Percentiles rank a stretch among this genome's conserved stretches.
Evolutionary conservation across 2,888 invertebrate species (phyloP).

Genomic region (Syrphus vitripennis): DNA sequence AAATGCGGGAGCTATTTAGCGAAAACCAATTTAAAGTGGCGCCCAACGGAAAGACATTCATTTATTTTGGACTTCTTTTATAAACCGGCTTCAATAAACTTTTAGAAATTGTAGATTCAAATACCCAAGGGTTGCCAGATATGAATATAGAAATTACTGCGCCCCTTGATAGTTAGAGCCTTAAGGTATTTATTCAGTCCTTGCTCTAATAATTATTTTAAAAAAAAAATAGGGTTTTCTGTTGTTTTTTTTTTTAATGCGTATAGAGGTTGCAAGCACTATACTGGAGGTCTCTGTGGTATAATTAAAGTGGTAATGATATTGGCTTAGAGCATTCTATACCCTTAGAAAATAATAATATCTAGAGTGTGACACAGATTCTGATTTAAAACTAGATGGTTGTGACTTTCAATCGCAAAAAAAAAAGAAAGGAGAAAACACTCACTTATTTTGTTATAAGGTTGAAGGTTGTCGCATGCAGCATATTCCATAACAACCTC

Average conservation of each 20-base stretch:
- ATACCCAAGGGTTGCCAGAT: too few relatives aligned
- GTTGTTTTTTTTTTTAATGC: not conserved
- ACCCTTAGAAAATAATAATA: constrained; percentile 7
- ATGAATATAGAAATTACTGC: not conserved
- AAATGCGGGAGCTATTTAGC: too few relatives aligned
- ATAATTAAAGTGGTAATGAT: constrained; percentile 66
- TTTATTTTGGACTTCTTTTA: too few relatives aligned
- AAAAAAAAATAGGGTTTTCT: not conserved
- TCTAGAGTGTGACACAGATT: constrained; percentile 55
- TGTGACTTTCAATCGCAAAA: constrained; percentile 16
- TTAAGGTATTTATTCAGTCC: not conserved
- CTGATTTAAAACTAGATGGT: too few relatives aligned
- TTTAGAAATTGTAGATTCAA: too few relatives aligned
- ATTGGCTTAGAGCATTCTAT: constrained; percentile 45
- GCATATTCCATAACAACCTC: constrained; percentile 3
- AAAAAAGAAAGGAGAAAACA: not conserved
- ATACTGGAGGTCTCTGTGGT: constrained; percentile 49
- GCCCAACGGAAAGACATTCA: too few relatives aligned
- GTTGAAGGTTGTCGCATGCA: constrained; percentile 50
- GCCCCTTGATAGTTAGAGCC: not conserved
- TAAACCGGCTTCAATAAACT: too few relatives aligned
- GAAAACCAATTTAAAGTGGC: too few relatives aligned
- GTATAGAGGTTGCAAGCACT: constrained; percentile 1
- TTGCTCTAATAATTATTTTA: not conserved
- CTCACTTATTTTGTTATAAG: not conserved